Evolutionary conservation across 2,888 invertebrate species (phyloP).

Genomic region (Drosophila pseudotakahashii): DNA sequence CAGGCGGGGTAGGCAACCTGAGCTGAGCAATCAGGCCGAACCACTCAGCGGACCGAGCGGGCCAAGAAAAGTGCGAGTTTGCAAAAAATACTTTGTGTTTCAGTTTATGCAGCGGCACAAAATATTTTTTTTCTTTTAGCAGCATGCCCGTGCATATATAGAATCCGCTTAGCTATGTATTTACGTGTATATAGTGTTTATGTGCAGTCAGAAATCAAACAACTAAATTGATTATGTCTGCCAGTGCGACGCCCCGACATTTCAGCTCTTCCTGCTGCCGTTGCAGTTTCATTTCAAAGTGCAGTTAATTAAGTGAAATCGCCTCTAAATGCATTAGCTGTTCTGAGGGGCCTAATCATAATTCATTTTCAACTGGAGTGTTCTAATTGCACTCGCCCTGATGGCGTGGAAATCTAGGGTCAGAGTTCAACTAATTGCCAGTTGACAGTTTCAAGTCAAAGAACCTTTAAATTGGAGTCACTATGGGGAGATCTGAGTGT

Average conservation of each 20-base stretch:
- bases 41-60: constrained; percentile 39
- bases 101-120: constrained; percentile 69
- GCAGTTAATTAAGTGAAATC: constrained; percentile 65
- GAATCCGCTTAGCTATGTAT: constrained; percentile 26
- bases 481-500: constrained; percentile 18
- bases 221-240: constrained; percentile 71
- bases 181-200: constrained; percentile 10
- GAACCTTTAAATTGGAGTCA: constrained; percentile 67
- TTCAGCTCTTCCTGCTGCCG: constrained; percentile 3
- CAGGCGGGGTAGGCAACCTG: constrained; percentile 56
- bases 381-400: constrained; percentile 60
- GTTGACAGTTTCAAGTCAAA: constrained; percentile 63
- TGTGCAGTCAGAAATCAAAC: constrained; percentile 70
- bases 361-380: constrained; percentile 45
- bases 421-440: constrained; percentile 72
- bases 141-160: constrained; percentile 22
- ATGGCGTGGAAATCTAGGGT: constrained; percentile 41
- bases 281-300: constrained; percentile 58
- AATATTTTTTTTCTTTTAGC: constrained; percentile 43
- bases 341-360: constrained; percentile 38
- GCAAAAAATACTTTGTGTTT: constrained; percentile 63
- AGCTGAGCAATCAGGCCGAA: constrained; percentile 76
- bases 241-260: constrained; percentile 27
- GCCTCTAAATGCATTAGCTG: constrained; percentile 42
- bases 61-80: constrained; percentile 25